Conservation (phyloP, 2,888 invertebrate species). For the Ptilodon capucinus region DNA sequence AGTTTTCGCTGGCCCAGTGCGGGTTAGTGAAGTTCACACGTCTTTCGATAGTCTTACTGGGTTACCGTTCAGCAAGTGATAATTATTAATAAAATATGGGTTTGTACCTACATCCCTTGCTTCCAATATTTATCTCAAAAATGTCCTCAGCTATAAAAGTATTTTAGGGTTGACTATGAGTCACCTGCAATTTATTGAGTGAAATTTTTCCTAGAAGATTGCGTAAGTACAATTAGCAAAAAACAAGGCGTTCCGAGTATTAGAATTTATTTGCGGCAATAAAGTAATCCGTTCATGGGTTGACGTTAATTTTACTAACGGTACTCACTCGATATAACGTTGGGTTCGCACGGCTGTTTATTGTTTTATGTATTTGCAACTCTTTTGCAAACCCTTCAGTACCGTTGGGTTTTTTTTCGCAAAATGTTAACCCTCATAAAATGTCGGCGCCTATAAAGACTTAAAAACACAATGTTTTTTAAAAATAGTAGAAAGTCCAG, state of each 20-base stretch:
- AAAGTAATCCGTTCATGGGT: constrained; percentile 54
- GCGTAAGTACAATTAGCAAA: constrained; percentile 21
- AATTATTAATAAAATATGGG: too few relatives aligned
- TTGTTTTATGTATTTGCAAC: constrained; percentile 64
- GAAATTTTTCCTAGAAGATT: neutral
- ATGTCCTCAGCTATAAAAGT: too few relatives aligned
- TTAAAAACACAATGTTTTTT: too few relatives aligned
- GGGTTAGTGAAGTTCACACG: too few relatives aligned
- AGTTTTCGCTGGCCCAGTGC: too few relatives aligned
- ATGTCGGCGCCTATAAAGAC: constrained; percentile 45
- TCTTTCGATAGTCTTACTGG: too few relatives aligned
- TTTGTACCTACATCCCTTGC: too few relatives aligned
- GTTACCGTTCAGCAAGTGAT: too few relatives aligned
- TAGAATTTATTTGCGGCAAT: constrained; percentile 56
- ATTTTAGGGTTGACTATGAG: too few relatives aligned
- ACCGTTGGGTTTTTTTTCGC: constrained; percentile 42
- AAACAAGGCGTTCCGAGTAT: constrained; percentile 12
- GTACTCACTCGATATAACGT: constrained; percentile 44
- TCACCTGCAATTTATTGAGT: neutral
- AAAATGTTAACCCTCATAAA: constrained; percentile 47
- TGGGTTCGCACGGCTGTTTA: constrained; percentile 42
- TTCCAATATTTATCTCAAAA: too few relatives aligned
- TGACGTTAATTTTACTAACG: constrained; percentile 38
- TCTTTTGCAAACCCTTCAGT: constrained; percentile 61
- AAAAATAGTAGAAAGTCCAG: constrained; percentile 26